Conservation (phyloP, 2,888 invertebrate species). For the Drosophila flavopinicola region DNA sequence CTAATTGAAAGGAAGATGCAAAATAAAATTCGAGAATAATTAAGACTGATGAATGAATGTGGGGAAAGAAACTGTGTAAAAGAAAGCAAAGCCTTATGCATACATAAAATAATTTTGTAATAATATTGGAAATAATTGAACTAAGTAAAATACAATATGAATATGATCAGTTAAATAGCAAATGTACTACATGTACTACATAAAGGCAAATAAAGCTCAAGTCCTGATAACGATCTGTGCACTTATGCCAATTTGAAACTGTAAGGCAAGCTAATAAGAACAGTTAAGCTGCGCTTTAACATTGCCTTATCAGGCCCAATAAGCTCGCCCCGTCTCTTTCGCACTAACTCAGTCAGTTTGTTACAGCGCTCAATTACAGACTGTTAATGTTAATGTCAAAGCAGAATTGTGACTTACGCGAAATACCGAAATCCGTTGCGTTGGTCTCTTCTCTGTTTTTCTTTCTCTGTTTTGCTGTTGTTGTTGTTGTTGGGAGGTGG, state of each 20-base stretch:
- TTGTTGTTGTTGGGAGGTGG: too few species aligned
- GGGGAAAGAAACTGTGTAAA: not conserved
- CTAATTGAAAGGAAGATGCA: slow-evolving; percentile 8
- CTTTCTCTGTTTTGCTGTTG: slow-evolving; percentile 19
- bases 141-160: not conserved
- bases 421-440: slow-evolving; percentile 44
- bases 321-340: not conserved
- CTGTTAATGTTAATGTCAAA: slow-evolving; percentile 11
- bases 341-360: not conserved
- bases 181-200: too few species aligned
- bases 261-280: slow-evolving; percentile 3
- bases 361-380: slow-evolving; percentile 5
- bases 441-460: slow-evolving; percentile 37
- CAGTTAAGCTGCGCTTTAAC: slow-evolving; percentile 18
- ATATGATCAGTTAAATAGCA: too few species aligned
- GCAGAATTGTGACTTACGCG: slow-evolving; percentile 45
- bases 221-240: not conserved
- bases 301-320: slow-evolving; percentile 19
- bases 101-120: too few species aligned
- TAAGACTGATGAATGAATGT: not conserved
- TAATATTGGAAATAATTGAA: not conserved
- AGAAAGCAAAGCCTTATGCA: too few species aligned
- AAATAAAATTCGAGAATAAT: slow-evolving; percentile 6
- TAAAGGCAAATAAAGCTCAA: not conserved
- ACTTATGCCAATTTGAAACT: slow-evolving; percentile 12